Conservation (phyloP, 2,113 vertebrate species). For the Brachyhypopomus gauderio region DNA sequence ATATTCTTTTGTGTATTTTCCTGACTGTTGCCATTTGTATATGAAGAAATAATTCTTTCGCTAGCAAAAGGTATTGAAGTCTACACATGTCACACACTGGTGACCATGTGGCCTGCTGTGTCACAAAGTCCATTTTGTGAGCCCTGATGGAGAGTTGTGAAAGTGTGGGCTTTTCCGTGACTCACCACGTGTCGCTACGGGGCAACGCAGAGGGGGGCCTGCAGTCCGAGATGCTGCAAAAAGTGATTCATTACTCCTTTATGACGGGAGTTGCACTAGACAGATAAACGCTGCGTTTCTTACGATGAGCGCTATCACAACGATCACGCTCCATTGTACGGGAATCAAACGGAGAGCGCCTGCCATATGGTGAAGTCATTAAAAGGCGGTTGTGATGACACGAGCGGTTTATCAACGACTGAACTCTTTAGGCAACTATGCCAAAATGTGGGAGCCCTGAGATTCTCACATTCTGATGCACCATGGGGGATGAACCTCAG, state of each 20-base stretch:
- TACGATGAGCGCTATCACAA: not conserved
- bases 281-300: constrained; percentile 50
- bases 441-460: too few species aligned
- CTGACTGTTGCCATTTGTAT: not conserved
- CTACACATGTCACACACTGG: constrained; percentile 10
- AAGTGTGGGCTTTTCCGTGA: constrained; percentile 72
- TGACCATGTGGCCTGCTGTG: constrained; percentile 17
- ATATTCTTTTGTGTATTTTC: not conserved
- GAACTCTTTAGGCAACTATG: too few species aligned
- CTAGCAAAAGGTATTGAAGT: too few species aligned
- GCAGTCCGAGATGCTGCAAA: constrained; percentile 44
- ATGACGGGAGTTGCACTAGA: constrained; percentile 63
- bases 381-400: too few species aligned
- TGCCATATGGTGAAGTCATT: not conserved
- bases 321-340: constrained; percentile 8
- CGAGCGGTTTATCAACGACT: too few species aligned
- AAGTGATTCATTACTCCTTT: constrained; percentile 56
- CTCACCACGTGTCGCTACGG: constrained; percentile 68
- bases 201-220: constrained; percentile 52
- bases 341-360: not conserved
- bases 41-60: not conserved
- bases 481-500: not conserved
- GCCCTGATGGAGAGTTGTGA: constrained; percentile 35
- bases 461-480: not conserved
- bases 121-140: constrained; percentile 39